Evolutionary conservation across 2,113 vertebrate genomes (phyloP).

Genomic region (Carassius auratus): DNA sequence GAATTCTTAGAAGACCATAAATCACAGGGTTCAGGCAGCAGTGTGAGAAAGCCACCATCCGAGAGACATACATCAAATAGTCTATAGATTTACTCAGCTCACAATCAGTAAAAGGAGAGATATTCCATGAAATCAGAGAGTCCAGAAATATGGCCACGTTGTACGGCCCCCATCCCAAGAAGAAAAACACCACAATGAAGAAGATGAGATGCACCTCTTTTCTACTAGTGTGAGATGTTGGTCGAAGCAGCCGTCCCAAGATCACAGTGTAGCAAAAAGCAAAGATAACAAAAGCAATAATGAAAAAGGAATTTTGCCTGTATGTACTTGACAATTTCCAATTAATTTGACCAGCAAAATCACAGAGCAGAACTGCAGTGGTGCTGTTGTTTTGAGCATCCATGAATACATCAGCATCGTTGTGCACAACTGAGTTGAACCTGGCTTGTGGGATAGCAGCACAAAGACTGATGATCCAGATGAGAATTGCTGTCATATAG

Average conservation of each 20-base stretch:
- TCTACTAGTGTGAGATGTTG: slow-evolving; percentile 75
- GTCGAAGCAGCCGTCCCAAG: slow-evolving; percentile 59
- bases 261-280: slow-evolving; percentile 83
- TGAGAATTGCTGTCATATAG: slow-evolving; percentile 60
- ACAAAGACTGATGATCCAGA: slow-evolving; percentile 80
- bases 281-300: slow-evolving; percentile 76
- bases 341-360: slow-evolving; percentile 21
- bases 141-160: slow-evolving; percentile 81
- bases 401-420: fast-evolving
- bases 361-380: slow-evolving; percentile 55
- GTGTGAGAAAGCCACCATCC: slow-evolving; percentile 85
- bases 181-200: slow-evolving; percentile 84
- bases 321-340: slow-evolving; percentile 74
- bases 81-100: slow-evolving; percentile 38
- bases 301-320: slow-evolving; percentile 82
- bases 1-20: slow-evolving; percentile 84
- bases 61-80: slow-evolving; percentile 75
- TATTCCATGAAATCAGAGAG: slow-evolving; percentile 53
- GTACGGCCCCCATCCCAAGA: slow-evolving; percentile 91
- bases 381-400: fast-evolving
- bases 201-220: slow-evolving; percentile 88
- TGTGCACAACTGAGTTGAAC: slow-evolving; percentile 59
- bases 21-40: slow-evolving; percentile 94
- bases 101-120: slow-evolving; percentile 62
- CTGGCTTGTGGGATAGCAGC: slow-evolving; percentile 75